Evolutionary conservation across 37 sponge, comb jelly and placozoan genomes (phyloP).

Genomic region (Haliclona indistincta): DNA sequence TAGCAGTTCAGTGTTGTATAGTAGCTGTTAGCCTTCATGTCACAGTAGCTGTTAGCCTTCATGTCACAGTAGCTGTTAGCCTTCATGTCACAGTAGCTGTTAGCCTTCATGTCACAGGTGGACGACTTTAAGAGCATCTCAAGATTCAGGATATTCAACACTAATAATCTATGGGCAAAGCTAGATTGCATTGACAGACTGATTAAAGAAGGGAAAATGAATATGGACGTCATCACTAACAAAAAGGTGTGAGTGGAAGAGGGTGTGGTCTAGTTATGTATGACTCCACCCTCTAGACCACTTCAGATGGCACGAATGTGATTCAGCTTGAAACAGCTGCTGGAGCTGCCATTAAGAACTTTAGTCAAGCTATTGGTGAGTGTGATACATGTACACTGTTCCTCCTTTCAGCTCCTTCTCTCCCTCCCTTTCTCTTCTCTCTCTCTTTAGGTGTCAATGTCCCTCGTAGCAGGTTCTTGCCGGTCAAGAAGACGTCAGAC

Average conservation of each 20-base stretch:
- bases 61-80: no score
- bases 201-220: constrained; percentile 20
- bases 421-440: neutral
- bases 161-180: constrained; percentile 93
- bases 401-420: neutral
- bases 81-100: neutral
- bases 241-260: constrained; percentile 60
- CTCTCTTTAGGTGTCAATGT: constrained; percentile 82
- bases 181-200: constrained; percentile 76
- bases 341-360: constrained; percentile 97
- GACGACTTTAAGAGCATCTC: constrained; percentile 95
- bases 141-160: constrained; percentile 98
- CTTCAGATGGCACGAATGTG: constrained; percentile 77
- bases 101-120: constrained; percentile 29
- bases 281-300: constrained; percentile 36
- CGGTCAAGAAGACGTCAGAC: constrained; percentile 95
- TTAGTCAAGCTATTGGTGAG: constrained; percentile 87
- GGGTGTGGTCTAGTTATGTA: neutral
- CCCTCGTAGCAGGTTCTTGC: constrained; percentile 91
- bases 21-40: no score
- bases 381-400: neutral
- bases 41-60: no score
- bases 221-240: constrained; percentile 91
- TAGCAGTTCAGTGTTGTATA: neutral
- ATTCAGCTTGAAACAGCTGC: constrained; percentile 97